Evolutionary conservation across 2,888 invertebrate genomes (phyloP).

Genomic region (Apotomis betuletana): DNA sequence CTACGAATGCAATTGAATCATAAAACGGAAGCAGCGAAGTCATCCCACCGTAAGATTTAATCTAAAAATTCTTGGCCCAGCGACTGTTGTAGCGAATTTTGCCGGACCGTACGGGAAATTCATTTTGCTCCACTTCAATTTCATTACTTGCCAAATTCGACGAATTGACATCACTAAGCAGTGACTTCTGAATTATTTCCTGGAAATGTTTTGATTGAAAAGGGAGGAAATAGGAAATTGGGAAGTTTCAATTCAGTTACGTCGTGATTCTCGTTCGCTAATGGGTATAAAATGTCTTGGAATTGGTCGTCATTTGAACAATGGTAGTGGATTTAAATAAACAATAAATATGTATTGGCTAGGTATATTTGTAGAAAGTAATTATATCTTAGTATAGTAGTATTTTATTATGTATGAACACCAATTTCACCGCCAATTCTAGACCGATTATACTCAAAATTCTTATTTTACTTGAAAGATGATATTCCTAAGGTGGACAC

Average conservation of each 20-base stretch:
- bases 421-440: no score
- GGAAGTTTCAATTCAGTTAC: not conserved
- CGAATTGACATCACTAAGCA: conserved; percentile 39
- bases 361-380: not conserved
- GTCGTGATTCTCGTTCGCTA: not conserved
- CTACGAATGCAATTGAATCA: conserved; percentile 16
- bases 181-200: conserved; percentile 10
- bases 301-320: not conserved
- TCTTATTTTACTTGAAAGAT: no score
- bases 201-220: conserved; percentile 1
- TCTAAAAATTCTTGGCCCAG: conserved; percentile 49
- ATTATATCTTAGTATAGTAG: no score
- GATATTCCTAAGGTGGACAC: no score
- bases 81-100: conserved; percentile 26
- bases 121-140: conserved; percentile 47
- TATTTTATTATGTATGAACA: no score
- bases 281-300: not conserved
- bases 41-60: conserved; percentile 49
- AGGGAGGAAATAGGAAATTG: conserved; percentile 18
- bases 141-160: conserved; percentile 46
- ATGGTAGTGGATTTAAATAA: not conserved
- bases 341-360: not conserved
- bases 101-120: conserved; percentile 43
- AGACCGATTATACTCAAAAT: no score
- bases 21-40: conserved; percentile 26